Base-by-base conservation (phyloP, 53 echinoderm and acorn worm species). In the Antedon mediterranea region DNA sequence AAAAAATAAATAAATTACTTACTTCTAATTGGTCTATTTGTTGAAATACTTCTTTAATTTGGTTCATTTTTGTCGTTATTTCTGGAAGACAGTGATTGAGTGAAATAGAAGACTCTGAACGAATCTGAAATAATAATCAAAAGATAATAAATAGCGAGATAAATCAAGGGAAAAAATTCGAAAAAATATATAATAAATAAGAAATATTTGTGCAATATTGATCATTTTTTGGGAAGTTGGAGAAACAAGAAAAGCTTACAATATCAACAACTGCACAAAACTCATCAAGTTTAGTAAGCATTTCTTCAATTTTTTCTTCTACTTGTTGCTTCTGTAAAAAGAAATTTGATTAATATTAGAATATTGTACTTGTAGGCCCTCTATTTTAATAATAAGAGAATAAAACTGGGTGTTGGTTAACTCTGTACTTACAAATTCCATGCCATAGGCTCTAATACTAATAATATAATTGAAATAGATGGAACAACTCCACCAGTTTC, bases 201-300 rank as follows among this genome's bases (percentile, higher is more conserved):
- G 74, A 71, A 13, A 43, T 43, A 71, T 57, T 32, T n/a, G 28
- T 14, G 28, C n/a, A n/a, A 11, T 31, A 7, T 41, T 70, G 32
- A 32, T 33, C 32, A 3, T 34, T 70, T 14, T 13, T 33, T 3
- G 31, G 20, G n/a, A 8, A 77, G 34, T 28, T 77, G 18, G 43
- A 3, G n/a, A 33, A n/a, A 78, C 78, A 76, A 4, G 18, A 31
- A n/a, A 32, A 32, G 72, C 91, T 87, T 80, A 94, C 95, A 85
- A 94, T 94, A 81, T 94, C 95, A 30, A 94, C 95, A 43, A 94
- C 87, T 4, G 91, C 89, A 83, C 89, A 87, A 33, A 91, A 94
- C 43, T 94, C 91, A 79, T 94, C 95, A 27, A 94, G 81, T 83
- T 89, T 91, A 18, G 90, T 94, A 33, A 94, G 87, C 87, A 94